Evolutionary conservation across 2,113 vertebrate species (phyloP).

Genomic region (Gavia stellata): DNA sequence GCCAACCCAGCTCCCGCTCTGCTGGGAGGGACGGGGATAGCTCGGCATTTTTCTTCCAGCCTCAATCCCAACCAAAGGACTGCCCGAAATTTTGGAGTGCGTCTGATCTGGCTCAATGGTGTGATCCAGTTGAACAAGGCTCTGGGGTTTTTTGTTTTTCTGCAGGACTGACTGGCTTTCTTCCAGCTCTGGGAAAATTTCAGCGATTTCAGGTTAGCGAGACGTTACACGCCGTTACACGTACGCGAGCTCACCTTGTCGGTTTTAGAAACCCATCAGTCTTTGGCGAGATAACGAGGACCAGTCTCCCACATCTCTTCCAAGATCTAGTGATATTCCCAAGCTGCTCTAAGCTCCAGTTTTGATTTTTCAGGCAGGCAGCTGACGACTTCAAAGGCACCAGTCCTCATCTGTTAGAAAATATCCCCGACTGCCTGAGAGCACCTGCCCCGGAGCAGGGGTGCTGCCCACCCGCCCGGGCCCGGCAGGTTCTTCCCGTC

Average conservation of each 20-base stretch:
- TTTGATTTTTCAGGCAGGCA: neutral
- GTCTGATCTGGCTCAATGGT: neutral
- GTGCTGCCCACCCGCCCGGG: fast-evolving
- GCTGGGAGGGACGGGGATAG: no score
- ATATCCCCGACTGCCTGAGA: neutral
- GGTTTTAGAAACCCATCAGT: neutral
- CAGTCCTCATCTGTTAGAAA: neutral
- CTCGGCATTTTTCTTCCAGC: neutral
- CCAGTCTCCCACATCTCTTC: neutral
- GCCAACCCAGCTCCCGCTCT: fast-evolving
- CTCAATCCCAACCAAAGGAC: neutral
- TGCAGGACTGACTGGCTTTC: neutral
- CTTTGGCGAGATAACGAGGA: neutral
- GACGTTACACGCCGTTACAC: neutral
- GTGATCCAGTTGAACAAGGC: neutral
- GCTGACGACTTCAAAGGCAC: neutral
- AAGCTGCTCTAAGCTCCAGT: neutral
- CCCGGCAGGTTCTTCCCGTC: fast-evolving
- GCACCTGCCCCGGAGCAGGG: neutral
- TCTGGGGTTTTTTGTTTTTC: neutral
- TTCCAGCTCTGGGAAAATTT: neutral
- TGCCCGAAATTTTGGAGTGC: neutral
- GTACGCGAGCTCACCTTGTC: neutral
- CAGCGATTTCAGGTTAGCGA: neutral
- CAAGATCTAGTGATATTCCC: neutral